Conservation (phyloP, 1,140 invertebrate species). For the Pseudomyrmex sp. region DNA sequence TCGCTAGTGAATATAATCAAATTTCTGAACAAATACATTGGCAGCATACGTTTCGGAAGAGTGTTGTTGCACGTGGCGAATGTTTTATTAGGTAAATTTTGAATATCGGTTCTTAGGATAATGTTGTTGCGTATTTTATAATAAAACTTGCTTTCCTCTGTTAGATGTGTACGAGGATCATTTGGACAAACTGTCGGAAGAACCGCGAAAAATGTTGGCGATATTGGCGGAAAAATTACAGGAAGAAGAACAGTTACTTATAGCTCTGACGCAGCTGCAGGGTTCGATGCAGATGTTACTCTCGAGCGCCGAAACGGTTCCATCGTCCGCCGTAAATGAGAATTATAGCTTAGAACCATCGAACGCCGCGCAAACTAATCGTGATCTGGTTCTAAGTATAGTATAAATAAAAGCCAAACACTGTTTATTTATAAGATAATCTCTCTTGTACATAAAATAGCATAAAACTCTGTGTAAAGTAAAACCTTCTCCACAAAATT, state of each 20-base stretch:
- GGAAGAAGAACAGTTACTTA: constrained; percentile 89
- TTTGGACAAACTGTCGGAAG: constrained; percentile 86
- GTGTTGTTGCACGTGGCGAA: constrained; percentile 91
- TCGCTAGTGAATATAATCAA: constrained; percentile 88
- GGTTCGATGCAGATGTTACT: constrained; percentile 90
- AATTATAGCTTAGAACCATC: constrained; percentile 86
- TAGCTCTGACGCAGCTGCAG: constrained; percentile 87
- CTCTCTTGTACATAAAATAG: no score
- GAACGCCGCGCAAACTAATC: constrained; percentile 85
- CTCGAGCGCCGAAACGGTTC: constrained; percentile 84
- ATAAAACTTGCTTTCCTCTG: constrained; percentile 58
- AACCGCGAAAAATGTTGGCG: constrained; percentile 87
- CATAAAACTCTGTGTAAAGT: no score
- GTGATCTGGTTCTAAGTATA: constrained; percentile 87
- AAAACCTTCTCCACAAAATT: no score
- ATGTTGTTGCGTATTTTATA: background rate
- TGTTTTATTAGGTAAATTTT: constrained; percentile 88
- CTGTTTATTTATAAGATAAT: no score
- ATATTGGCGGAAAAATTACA: constrained; percentile 87
- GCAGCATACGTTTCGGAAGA: constrained; percentile 90
- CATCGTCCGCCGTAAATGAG: constrained; percentile 76
- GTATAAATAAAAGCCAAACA: constrained; percentile 60
- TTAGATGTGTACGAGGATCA: constrained; percentile 89
- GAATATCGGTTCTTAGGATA: constrained; percentile 4
- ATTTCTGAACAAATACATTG: constrained; percentile 92